Evolutionary conservation across 2,113 vertebrate species (phyloP).

Genomic region (Hippocampus zosterae): DNA sequence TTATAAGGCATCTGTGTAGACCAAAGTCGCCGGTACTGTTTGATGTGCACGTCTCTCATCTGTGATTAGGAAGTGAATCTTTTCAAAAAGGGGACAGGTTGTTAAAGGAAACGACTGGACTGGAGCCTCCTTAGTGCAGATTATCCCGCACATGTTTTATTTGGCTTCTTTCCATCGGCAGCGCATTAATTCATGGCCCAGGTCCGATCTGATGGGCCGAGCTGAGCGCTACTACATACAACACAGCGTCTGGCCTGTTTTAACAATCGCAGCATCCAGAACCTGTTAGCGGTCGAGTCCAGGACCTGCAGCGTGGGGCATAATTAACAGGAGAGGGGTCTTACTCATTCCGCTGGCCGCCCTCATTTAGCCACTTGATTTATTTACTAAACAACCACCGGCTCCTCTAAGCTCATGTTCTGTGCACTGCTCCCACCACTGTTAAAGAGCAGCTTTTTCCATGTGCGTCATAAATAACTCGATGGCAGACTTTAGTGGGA

Average conservation of each 20-base stretch:
- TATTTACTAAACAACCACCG: conserved; percentile 62
- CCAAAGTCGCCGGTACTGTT: conserved; percentile 68
- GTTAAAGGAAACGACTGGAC: conserved; percentile 64
- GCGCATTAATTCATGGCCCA: conserved; percentile 35
- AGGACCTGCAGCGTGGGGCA: conserved; percentile 36
- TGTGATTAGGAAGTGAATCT: conserved; percentile 69
- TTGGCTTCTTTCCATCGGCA: conserved; percentile 41
- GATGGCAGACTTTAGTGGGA: conserved; percentile 40
- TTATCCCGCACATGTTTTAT: conserved; percentile 45
- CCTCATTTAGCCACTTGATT: conserved; percentile 66
- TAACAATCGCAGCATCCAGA: conserved; percentile 30
- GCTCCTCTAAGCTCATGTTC: conserved; percentile 43
- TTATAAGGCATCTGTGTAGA: conserved; percentile 71
- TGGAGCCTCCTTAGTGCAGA: conserved; percentile 52
- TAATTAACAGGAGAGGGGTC: conserved; percentile 63
- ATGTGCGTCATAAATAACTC: conserved; percentile 55
- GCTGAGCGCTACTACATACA: conserved; percentile 1
- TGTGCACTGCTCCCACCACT: conserved; percentile 29
- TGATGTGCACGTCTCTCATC: conserved; percentile 73
- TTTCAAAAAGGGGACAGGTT: conserved; percentile 57
- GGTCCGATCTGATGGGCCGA: conserved; percentile 14
- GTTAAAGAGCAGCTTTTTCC: conserved; percentile 50
- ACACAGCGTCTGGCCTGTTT: conserved; percentile 17
- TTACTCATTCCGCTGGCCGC: conserved; percentile 31
- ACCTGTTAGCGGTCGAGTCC: conserved; percentile 41